phyloP scores from a whole-genome alignment of 2,797 vertebrate genomes.

The Phataginus tetradactyla region DNA sequence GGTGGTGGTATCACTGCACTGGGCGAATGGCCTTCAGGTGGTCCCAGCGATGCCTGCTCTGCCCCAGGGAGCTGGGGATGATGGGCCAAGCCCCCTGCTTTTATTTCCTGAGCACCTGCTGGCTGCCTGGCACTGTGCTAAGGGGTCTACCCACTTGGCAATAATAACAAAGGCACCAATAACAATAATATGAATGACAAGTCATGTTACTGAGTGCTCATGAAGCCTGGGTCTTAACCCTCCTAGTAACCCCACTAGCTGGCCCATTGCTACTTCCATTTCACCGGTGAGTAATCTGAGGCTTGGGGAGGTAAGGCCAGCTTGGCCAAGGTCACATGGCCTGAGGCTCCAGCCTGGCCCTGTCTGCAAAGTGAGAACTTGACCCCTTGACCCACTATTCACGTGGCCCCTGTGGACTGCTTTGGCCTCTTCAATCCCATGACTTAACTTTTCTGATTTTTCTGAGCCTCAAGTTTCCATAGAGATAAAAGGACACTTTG shows the following conservation, averaged over 20 bases:
- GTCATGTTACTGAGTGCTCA: fast-evolving
- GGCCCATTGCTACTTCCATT: not conserved
- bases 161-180: not conserved
- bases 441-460: not conserved
- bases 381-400: not conserved
- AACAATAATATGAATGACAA: not conserved
- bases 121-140: not conserved
- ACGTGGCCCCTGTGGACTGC: not conserved
- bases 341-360: not conserved
- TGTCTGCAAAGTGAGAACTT: not conserved
- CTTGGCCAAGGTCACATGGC: not conserved
- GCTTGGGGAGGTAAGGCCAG: not conserved
- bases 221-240: not conserved
- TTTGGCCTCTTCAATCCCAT: not conserved
- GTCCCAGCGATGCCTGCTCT: not conserved
- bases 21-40: not conserved
- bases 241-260: fast-evolving
- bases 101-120: not conserved
- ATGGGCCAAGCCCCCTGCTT: not conserved
- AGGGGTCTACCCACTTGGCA: not conserved
- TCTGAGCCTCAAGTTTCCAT: not conserved
- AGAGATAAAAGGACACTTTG: not conserved
- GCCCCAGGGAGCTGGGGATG: not conserved
- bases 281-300: too few species aligned
- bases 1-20: not conserved